Percentiles rank a stretch among this genome's conserved stretches.
Conservation (phyloP, 2,888 invertebrate species). For the Lomographa bimaculata region DNA sequence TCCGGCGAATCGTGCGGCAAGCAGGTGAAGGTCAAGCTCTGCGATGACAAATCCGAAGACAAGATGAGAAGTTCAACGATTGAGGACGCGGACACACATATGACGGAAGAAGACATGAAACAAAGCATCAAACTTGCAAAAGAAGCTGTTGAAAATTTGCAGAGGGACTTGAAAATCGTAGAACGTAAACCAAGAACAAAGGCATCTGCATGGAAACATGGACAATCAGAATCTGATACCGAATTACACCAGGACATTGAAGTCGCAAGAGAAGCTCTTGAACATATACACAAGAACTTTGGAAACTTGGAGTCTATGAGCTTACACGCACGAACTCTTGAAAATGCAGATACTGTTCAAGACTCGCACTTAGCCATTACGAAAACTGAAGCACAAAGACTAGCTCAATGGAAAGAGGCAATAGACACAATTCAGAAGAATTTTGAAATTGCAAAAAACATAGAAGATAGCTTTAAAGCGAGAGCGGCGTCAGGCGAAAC, state of each 20-base stretch:
- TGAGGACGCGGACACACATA: slow-evolving; percentile 35
- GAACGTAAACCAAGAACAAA: slow-evolving; percentile 44
- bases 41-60: slow-evolving; percentile 49
- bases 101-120: slow-evolving; percentile 58
- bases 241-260: slow-evolving; percentile 64
- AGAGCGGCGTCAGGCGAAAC: slow-evolving; percentile 32
- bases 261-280: slow-evolving; percentile 58
- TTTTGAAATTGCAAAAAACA: slow-evolving; percentile 58
- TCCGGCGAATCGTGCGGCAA: slow-evolving; percentile 58
- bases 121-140: slow-evolving; percentile 66
- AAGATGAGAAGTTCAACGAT: slow-evolving; percentile 38
- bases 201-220: slow-evolving; percentile 38
- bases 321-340: slow-evolving; percentile 38
- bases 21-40: slow-evolving; percentile 66
- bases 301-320: slow-evolving; percentile 54
- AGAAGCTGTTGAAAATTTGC: slow-evolving; percentile 67
- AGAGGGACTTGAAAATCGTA: slow-evolving; percentile 56
- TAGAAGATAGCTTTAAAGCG: slow-evolving; percentile 62
- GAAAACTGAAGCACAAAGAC: slow-evolving; percentile 54
- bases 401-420: slow-evolving; percentile 67
- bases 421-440: slow-evolving; percentile 58
- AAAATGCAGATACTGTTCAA: slow-evolving; percentile 41
- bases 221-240: slow-evolving; percentile 42
- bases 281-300: slow-evolving; percentile 59
- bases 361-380: slow-evolving; percentile 38